A percentile compares a stretch with the other conserved stretches of the same genome.
These are phyloP conservation scores for Boloria euphrosyne DNA, from an alignment of 2,888 invertebrate species.

Conservation along the genomic window DNA sequence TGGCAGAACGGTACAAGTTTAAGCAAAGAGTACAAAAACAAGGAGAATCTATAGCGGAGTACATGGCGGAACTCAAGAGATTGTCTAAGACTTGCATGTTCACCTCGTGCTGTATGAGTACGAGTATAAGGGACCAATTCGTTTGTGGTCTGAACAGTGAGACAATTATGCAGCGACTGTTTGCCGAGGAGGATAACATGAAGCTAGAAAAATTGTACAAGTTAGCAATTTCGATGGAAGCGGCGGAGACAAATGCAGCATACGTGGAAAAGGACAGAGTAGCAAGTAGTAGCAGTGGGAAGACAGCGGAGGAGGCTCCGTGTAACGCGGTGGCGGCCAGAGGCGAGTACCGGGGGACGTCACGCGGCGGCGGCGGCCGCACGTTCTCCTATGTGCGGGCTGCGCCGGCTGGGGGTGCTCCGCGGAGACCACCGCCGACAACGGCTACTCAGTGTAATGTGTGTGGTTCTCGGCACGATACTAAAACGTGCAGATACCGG, in stretches of 20 bases:
- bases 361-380: too few relatives aligned
- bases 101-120: conserved; percentile 26
- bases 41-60: conserved; percentile 18
- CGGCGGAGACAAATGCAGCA: conserved; percentile 30
- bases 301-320: too few relatives aligned
- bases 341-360: too few relatives aligned
- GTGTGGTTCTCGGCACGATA: too few relatives aligned
- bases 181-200: conserved; percentile 28
- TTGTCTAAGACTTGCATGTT: conserved; percentile 37
- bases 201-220: conserved; percentile 23
- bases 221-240: conserved; percentile 31
- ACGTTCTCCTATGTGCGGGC: too few relatives aligned
- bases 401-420: too few relatives aligned
- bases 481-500: too few relatives aligned
- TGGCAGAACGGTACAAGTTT: conserved; percentile 41
- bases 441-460: too few relatives aligned
- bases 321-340: too few relatives aligned
- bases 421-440: too few relatives aligned
- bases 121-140: conserved; percentile 43
- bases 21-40: conserved; percentile 32
- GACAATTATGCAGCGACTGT: conserved; percentile 27
- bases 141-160: conserved; percentile 24
- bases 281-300: too few relatives aligned
- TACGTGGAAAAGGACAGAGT: too few relatives aligned
- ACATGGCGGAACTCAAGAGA: conserved; percentile 35